Base-by-base conservation (phyloP, 2,888 invertebrate species). In the Diadegma fenestrale region DNA sequence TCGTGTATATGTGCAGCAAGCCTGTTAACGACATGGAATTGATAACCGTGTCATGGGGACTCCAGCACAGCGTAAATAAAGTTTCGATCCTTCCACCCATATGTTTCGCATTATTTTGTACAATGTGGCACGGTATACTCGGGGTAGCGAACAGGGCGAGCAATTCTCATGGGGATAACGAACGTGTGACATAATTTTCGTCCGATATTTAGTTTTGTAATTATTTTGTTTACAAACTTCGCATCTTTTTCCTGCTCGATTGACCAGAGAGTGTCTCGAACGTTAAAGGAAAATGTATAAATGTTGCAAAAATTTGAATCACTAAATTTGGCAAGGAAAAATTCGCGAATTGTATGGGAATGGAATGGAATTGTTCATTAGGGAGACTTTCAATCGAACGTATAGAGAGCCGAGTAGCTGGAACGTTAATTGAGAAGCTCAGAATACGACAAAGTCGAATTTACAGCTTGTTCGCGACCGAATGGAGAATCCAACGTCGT, bases 21-120 rank as follows among this genome's bases (percentile, higher is more conserved):
- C 76, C 64, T 80, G 84, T 84, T 76, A 80, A 80, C 84, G 80
- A 80, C 84, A 80, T 58, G 41, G 80, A 77, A 84, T 84, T 84
- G 71, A 80, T 84, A 80, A 84, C 77, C 80, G 71, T 72, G 84
- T 84, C 80, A 72, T 69, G 73, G 48, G 68, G 79, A 43, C 41
- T 58, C 22, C 22, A 41, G 72, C 22, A 26, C 41, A 43, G 41
- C 19, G 61, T 30, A 43, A 30, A 43, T 37, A 73, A 43, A 61
- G 43, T 64, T 76, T 51, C 61, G 58, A 58, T 41, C 58, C 78
- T 22, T 61, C 66, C 41, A 73, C 26, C 26, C 80, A 77, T 84
- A 77, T 77, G 76, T 77, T 80, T 72, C 58, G 58, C 37, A 37
- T 37, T 37, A 37, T 37, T 37, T 37, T 5, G 10, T 37, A 37